A percentile compares a stretch with the other conserved stretches of the same genome.
phyloP scores from a whole-genome alignment of 2,888 invertebrate species.

The Monochamus alternatus region DNA sequence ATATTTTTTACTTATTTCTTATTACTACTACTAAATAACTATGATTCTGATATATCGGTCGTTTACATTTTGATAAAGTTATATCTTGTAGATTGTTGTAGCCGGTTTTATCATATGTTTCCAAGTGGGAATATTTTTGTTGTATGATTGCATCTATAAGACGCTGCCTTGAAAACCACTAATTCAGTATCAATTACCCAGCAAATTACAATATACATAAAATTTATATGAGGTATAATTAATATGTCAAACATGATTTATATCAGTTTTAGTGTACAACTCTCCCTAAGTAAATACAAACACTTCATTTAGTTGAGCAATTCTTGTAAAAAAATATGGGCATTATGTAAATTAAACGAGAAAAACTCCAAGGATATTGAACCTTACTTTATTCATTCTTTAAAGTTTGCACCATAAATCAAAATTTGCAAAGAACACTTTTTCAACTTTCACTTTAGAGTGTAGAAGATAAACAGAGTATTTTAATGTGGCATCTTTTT shows the following conservation, averaged over 20 bases:
- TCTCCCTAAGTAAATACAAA: constrained; percentile 16
- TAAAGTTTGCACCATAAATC: constrained; percentile 66
- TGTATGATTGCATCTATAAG: background rate
- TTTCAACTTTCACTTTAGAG: constrained; percentile 68
- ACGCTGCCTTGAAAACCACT: background rate
- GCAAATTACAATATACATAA: constrained; percentile 10
- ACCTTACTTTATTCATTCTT: constrained; percentile 51
- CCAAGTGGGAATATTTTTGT: background rate
- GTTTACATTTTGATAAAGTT: no score
- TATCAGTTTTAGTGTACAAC: constrained; percentile 25
- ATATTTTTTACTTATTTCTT: no score
- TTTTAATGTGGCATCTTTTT: constrained; percentile 64
- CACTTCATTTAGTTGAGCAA: constrained; percentile 1
- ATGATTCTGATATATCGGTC: no score
- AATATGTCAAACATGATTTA: constrained; percentile 38
- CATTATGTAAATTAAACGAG: constrained; percentile 32
- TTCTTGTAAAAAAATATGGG: constrained; percentile 17
- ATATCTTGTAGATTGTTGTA: background rate
- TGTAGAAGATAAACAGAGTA: constrained; percentile 53
- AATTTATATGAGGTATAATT: constrained; percentile 23
- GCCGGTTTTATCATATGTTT: background rate
- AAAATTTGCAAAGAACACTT: constrained; percentile 68
- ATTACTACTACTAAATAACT: no score
- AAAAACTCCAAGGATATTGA: constrained; percentile 42
- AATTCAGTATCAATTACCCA: constrained; percentile 10